These are phyloP conservation scores for Ditula angustiorana DNA, from an alignment of 2,888 invertebrate species.

Conservation along the genomic window DNA sequence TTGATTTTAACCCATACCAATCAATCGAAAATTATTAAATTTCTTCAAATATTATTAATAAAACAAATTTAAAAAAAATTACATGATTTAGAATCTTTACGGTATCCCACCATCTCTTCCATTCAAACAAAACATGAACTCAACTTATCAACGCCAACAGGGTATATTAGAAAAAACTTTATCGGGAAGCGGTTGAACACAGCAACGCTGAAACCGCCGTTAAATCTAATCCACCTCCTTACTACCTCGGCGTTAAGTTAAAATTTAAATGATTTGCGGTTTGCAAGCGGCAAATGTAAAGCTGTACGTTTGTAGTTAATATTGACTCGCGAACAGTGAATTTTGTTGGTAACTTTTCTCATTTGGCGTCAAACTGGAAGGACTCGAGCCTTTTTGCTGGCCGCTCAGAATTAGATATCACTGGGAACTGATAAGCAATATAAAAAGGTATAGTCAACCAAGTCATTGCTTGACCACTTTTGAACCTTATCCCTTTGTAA, in stretches of 20 bases:
- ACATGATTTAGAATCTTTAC: conserved; percentile 2
- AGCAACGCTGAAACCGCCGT: conserved; percentile 18
- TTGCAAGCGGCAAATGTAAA: conserved; percentile 47
- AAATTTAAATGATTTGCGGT: conserved; percentile 34
- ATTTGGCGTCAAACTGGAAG: conserved; percentile 71
- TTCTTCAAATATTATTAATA: too few relatives aligned
- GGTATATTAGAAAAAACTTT: conserved; percentile 79
- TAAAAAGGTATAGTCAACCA: background rate
- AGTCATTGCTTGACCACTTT: too few relatives aligned
- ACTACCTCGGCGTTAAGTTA: conserved; percentile 30
- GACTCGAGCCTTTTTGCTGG: conserved; percentile 50
- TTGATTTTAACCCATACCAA: background rate
- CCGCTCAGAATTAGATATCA: conserved; percentile 53
- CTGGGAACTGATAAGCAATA: conserved; percentile 27
- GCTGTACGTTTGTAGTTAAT: conserved; percentile 74
- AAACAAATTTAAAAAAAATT: too few relatives aligned
- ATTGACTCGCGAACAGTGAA: conserved; percentile 80
- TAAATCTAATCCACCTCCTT: conserved; percentile 28
- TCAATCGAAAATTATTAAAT: too few relatives aligned
- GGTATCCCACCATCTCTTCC: conserved; percentile 6
- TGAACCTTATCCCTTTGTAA: too few relatives aligned
- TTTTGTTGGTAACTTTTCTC: conserved; percentile 83
- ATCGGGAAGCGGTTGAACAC: conserved; percentile 63
- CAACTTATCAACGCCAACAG: conserved; percentile 41
- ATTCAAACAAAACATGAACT: conserved; percentile 34